phyloP scores from a whole-genome alignment of 2,113 vertebrate species.

The Mustelus asterias region DNA sequence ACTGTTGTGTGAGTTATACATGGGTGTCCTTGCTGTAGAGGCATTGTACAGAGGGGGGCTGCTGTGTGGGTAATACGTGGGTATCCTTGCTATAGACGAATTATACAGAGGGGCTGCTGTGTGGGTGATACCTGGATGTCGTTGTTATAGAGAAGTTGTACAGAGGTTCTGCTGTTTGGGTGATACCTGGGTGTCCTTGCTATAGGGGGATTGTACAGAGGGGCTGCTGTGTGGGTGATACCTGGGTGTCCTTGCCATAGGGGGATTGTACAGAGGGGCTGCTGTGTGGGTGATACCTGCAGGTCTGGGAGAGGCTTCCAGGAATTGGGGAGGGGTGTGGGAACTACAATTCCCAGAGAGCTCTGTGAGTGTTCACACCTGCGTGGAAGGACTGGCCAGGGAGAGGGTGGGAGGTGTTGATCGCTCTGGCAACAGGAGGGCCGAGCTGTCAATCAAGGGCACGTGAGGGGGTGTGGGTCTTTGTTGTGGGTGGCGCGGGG shows the following conservation, averaged over 20 bases:
- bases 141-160: too few species aligned
- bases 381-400: not conserved
- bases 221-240: too few species aligned
- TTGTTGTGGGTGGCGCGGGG: not conserved
- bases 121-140: not conserved
- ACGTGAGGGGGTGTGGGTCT: not conserved
- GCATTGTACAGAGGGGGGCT: too few species aligned
- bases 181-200: too few species aligned
- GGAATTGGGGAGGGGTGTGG: not conserved
- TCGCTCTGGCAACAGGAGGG: not conserved
- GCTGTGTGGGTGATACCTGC: not conserved
- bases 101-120: not conserved
- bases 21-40: too few species aligned
- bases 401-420: not conserved
- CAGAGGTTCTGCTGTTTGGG: not conserved
- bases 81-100: too few species aligned
- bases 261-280: not conserved
- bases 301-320: not conserved
- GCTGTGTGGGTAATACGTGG: too few species aligned
- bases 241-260: too few species aligned
- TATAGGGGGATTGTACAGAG: too few species aligned
- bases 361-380: not conserved
- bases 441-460: not conserved
- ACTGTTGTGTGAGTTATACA: not conserved
- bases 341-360: conserved; percentile 20